Evolutionary conservation across 2,888 invertebrate species (phyloP).

Genomic region (Listrodromus nycthemerus): DNA sequence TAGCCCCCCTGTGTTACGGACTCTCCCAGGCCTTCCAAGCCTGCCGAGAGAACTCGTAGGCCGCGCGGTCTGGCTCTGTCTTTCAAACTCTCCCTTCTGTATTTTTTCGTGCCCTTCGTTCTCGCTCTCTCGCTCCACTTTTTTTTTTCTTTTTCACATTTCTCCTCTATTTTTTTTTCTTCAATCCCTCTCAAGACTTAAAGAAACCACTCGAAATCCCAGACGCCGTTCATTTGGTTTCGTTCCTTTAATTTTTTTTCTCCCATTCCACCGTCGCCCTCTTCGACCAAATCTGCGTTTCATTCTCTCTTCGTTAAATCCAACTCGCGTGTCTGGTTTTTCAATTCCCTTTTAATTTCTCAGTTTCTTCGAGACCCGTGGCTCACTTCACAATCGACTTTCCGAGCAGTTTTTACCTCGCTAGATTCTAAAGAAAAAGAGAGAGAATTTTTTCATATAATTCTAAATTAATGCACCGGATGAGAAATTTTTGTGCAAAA

Average conservation of each 20-base stretch:
- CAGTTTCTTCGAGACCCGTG: neutral
- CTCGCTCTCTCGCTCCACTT: slow-evolving; percentile 45
- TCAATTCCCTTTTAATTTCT: neutral
- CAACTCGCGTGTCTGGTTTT: slow-evolving; percentile 26
- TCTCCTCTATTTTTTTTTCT: slow-evolving; percentile 47
- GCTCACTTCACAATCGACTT: too few relatives aligned
- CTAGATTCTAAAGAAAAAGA: slow-evolving; percentile 35
- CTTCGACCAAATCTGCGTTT: slow-evolving; percentile 28
- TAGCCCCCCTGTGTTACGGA: slow-evolving; percentile 27
- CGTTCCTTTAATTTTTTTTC: slow-evolving; percentile 30
- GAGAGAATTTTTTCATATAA: too few relatives aligned
- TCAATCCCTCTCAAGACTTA: slow-evolving; percentile 50
- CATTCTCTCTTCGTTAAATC: slow-evolving; percentile 38
- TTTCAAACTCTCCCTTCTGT: slow-evolving; percentile 62
- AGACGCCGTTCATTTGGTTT: slow-evolving; percentile 53
- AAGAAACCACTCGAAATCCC: slow-evolving; percentile 65
- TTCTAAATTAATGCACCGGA: too few relatives aligned
- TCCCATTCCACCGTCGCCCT: slow-evolving; percentile 6
- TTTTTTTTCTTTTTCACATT: slow-evolving; percentile 61
- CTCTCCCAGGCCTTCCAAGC: slow-evolving; percentile 31
- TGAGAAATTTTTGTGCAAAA: too few relatives aligned
- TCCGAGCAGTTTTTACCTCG: slow-evolving; percentile 39
- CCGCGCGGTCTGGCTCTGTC: slow-evolving; percentile 42
- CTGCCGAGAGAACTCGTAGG: slow-evolving; percentile 9
- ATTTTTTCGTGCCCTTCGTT: slow-evolving; percentile 64